Conservation (phyloP, 2,888 invertebrate species). For the Yponomeuta plumbellus region DNA sequence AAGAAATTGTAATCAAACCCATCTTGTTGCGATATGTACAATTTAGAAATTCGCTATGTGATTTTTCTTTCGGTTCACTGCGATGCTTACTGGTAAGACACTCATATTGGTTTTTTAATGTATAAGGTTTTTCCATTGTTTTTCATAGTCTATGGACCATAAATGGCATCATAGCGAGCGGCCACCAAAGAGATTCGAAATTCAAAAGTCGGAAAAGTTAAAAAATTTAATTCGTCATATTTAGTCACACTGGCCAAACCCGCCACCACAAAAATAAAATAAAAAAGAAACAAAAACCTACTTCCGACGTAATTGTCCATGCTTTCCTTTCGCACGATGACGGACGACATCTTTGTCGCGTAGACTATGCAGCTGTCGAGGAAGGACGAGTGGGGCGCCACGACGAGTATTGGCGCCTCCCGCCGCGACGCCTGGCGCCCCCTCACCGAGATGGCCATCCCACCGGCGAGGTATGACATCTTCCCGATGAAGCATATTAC, state of each 20-base stretch:
- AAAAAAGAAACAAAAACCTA: slow-evolving; percentile 79
- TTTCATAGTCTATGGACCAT: no score
- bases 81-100: no score
- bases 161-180: no score
- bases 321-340: slow-evolving; percentile 89
- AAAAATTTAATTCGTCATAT: background rate
- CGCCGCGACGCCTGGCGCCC: slow-evolving; percentile 84
- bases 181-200: no score
- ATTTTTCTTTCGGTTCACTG: no score
- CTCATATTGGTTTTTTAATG: no score
- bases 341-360: slow-evolving; percentile 87
- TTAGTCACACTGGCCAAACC: background rate
- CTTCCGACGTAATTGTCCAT: slow-evolving; percentile 91
- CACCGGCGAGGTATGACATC: slow-evolving; percentile 84
- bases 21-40: no score
- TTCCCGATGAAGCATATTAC: slow-evolving; percentile 84
- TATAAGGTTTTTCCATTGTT: no score
- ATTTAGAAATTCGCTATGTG: no score
- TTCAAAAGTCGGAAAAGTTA: no score
- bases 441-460: slow-evolving; percentile 85
- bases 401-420: slow-evolving; percentile 90
- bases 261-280: slow-evolving; percentile 23
- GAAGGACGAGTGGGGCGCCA: slow-evolving; percentile 93
- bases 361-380: slow-evolving; percentile 91
- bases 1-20: no score